Evolutionary conservation across 2,113 vertebrate genomes (phyloP).

Genomic region (Chelonoidis abingdonii): DNA sequence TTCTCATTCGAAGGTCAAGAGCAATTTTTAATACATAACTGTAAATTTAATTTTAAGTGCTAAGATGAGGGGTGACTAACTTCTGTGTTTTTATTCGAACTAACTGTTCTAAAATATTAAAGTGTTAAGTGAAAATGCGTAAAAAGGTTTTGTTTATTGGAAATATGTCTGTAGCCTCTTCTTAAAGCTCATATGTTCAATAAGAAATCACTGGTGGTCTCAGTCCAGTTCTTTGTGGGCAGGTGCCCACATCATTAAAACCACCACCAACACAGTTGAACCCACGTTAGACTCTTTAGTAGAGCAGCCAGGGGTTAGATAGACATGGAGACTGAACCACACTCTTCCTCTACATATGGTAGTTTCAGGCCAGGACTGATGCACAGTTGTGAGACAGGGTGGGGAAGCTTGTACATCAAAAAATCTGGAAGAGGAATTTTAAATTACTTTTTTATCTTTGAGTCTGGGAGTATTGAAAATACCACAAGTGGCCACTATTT

Average conservation of each 20-base stretch:
- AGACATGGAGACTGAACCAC: background rate
- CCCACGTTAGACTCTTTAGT: background rate
- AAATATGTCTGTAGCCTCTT: background rate
- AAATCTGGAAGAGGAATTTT: background rate
- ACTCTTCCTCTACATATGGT: background rate
- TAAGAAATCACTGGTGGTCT: background rate
- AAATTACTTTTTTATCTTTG: background rate
- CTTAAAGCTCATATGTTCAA: background rate
- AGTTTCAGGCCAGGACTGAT: background rate
- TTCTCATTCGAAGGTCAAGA: background rate
- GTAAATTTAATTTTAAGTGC: background rate
- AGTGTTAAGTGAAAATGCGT: background rate
- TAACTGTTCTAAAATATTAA: rapidly evolving
- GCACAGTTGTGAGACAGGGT: background rate
- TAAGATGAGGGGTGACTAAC: rapidly evolving
- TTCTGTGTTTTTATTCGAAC: background rate
- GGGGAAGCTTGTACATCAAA: background rate
- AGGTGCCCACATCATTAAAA: background rate
- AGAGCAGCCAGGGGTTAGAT: background rate
- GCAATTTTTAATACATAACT: background rate
- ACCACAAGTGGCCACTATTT: background rate
- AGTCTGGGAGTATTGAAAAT: background rate
- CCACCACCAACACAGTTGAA: background rate
- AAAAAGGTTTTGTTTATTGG: background rate
- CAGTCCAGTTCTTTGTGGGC: background rate